phyloP scores from a whole-genome alignment of 2,888 invertebrate genomes.

The Phengaris alcon region DNA sequence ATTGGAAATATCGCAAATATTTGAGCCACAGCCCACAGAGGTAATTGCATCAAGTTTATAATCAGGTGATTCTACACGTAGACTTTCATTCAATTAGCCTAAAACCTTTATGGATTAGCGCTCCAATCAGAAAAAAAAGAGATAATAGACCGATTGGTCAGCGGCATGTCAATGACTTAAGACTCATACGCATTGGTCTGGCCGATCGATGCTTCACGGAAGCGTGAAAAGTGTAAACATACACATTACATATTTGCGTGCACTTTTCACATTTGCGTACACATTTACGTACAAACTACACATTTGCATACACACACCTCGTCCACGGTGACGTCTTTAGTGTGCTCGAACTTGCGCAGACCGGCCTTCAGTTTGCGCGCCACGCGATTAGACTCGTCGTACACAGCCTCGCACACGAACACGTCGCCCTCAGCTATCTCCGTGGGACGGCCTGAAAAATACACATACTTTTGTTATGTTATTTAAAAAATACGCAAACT shows the following conservation, averaged over 20 bases:
- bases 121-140: too few species aligned
- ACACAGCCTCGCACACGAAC: conserved; percentile 94
- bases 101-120: too few species aligned
- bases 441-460: conserved; percentile 88
- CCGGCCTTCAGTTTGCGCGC: conserved; percentile 85
- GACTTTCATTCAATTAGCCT: too few species aligned
- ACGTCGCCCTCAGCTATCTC: conserved; percentile 96
- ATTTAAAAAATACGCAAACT: background rate
- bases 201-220: too few species aligned
- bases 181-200: too few species aligned
- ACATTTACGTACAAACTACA: background rate
- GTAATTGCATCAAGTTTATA: too few species aligned
- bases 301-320: conserved; percentile 73
- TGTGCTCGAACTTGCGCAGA: conserved; percentile 89
- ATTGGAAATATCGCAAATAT: too few species aligned
- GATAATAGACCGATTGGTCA: too few species aligned
- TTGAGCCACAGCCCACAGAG: too few species aligned
- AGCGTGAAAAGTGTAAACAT: too few species aligned
- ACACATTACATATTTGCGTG: background rate
- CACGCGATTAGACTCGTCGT: conserved; percentile 91
- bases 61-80: too few species aligned
- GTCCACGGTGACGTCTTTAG: conserved; percentile 92
- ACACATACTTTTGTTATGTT: conserved; percentile 12
- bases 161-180: too few species aligned
- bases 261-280: background rate